These are phyloP conservation scores for Oryzias dopingdopingensis DNA, from an alignment of 2,797 vertebrate genomes.

Conservation along the genomic window DNA sequence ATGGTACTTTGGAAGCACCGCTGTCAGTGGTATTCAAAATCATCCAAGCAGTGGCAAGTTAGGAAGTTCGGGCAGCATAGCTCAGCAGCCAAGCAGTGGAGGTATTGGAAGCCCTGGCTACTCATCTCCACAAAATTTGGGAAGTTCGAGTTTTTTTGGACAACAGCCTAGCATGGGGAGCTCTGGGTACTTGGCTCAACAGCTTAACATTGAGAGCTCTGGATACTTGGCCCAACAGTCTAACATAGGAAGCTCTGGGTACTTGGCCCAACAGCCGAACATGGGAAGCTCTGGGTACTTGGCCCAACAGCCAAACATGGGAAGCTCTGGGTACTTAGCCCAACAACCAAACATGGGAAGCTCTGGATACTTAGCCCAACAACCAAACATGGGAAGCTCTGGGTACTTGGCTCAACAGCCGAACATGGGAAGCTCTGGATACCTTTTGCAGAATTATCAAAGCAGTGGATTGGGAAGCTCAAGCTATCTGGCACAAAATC, in stretches of 20 bases:
- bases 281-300: conserved; percentile 55
- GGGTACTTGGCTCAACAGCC: conserved; percentile 63
- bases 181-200: conserved; percentile 66
- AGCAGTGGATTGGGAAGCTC: conserved; percentile 66
- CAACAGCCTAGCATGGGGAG: conserved; percentile 52
- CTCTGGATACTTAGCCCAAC: conserved; percentile 49
- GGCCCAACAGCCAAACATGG: conserved; percentile 47
- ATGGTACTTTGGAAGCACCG: conserved; percentile 68
- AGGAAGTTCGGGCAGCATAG: conserved; percentile 65
- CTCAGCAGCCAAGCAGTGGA: conserved; percentile 59
- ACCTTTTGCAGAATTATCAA: conserved; percentile 69
- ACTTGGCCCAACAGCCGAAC: conserved; percentile 62
- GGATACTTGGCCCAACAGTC: conserved; percentile 54
- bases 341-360: conserved; percentile 45
- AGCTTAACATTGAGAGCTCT: conserved; percentile 43
- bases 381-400: conserved; percentile 48
- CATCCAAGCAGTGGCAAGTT: conserved; percentile 62
- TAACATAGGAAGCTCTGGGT: conserved; percentile 57
- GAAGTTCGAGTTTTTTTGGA: conserved; percentile 61
- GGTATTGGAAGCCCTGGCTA: conserved; percentile 55
- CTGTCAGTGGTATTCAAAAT: conserved; percentile 57
- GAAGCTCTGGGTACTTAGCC: conserved; percentile 17
- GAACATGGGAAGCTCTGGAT: conserved; percentile 48
- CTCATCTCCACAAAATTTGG: conserved; percentile 65
- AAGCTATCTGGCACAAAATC: conserved; percentile 76